Percentiles rank a stretch among this genome's conserved stretches.
Evolutionary conservation across 1,140 invertebrate species (phyloP).

Genomic region (Drosophila punjabiensis): DNA sequence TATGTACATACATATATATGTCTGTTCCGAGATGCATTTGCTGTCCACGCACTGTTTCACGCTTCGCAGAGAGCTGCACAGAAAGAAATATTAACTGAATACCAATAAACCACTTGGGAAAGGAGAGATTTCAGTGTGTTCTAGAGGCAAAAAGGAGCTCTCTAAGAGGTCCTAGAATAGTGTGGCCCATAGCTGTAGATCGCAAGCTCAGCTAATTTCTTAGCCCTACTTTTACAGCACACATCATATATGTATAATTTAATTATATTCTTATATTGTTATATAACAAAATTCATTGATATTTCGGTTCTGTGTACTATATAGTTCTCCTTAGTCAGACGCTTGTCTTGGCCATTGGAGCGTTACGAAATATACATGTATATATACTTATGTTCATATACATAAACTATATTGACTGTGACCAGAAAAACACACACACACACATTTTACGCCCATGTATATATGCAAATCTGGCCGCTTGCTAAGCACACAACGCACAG

Average conservation of each 20-base stretch:
- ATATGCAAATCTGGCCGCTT: slow-evolving; percentile 16
- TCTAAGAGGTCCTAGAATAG: background rate
- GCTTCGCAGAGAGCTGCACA: slow-evolving; percentile 45
- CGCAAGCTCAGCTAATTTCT: background rate
- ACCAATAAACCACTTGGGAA: no score
- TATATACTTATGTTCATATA: slow-evolving; percentile 12
- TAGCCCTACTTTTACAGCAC: background rate
- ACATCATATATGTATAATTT: background rate
- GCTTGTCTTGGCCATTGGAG: slow-evolving; percentile 34
- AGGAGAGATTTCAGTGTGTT: background rate
- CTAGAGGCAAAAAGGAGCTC: background rate
- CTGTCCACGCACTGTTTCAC: slow-evolving; percentile 43
- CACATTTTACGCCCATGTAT: slow-evolving; percentile 6
- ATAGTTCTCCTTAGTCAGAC: slow-evolving; percentile 4
- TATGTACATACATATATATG: background rate
- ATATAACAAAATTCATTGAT: background rate
- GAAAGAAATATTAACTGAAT: background rate
- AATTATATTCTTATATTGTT: background rate
- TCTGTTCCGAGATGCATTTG: slow-evolving; percentile 5
- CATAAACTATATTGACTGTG: slow-evolving; percentile 15
- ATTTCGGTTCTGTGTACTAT: slow-evolving; percentile 7
- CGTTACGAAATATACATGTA: slow-evolving; percentile 31
- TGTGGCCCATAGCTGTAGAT: background rate
- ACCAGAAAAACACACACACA: background rate
- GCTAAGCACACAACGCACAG: background rate